Conservation (phyloP, 2,888 invertebrate species). For the Formica aserva region DNA sequence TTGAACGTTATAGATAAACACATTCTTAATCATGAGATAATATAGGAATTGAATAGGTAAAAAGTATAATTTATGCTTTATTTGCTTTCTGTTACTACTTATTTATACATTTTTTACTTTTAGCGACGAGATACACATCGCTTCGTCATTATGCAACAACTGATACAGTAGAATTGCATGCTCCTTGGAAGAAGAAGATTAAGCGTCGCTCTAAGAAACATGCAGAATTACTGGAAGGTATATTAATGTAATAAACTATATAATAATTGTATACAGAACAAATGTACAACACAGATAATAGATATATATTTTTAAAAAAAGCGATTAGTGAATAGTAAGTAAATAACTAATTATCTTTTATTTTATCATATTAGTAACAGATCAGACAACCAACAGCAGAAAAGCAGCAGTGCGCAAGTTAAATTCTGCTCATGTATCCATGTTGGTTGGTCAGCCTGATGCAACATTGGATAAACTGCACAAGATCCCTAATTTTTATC, state of each 20-base stretch:
- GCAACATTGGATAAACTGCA: slow-evolving; percentile 88
- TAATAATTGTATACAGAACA: no score
- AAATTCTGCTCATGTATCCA: slow-evolving; percentile 89
- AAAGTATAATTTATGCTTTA: background rate
- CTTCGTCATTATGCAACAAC: slow-evolving; percentile 75
- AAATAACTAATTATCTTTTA: slow-evolving; percentile 29
- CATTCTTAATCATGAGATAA: background rate
- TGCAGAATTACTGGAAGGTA: slow-evolving; percentile 91
- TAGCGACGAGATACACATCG: slow-evolving; percentile 65
- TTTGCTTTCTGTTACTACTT: background rate
- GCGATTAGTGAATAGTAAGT: slow-evolving; percentile 15
- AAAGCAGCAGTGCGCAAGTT: slow-evolving; percentile 90
- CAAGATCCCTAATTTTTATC: slow-evolving; percentile 29
- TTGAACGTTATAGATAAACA: background rate
- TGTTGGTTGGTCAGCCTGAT: slow-evolving; percentile 88
- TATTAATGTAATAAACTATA: slow-evolving; percentile 13
- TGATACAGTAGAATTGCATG: slow-evolving; percentile 76
- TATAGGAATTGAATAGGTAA: background rate
- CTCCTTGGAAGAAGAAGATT: slow-evolving; percentile 86
- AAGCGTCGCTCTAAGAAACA: slow-evolving; percentile 88
- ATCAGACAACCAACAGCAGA: slow-evolving; percentile 88
- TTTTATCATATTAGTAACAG: slow-evolving; percentile 87
- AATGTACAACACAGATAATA: background rate
- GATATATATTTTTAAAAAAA: background rate
- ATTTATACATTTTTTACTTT: slow-evolving; percentile 33